Evolutionary conservation across 2,797 vertebrate genomes (phyloP), one percentile per base, ranked within the genome.

Genomic region (Esox lucius): DNA sequence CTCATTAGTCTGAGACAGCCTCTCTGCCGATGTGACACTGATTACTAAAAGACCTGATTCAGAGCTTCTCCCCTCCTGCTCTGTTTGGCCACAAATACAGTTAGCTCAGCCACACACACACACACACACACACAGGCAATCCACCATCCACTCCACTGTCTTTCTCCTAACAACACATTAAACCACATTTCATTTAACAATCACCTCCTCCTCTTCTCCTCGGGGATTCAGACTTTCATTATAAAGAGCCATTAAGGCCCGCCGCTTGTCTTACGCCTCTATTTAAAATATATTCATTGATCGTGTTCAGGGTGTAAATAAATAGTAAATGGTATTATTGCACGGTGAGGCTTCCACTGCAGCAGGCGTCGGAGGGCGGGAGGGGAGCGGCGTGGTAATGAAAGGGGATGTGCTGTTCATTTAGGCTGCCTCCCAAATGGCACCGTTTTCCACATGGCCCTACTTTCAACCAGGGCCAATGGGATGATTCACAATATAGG

Each of bases 1-100:
- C 93, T 93, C 93, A 94, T 94, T 93, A 93, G 92, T 94, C 92
- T 93, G 91, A 92, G 87, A 85, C 89, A 87, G 49, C 70, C 70
- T 59, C n/a, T 12, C 51, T 12, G 90, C 91, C 92, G 93, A 93
- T 92, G 90, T 93, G 92, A 92, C 93, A 93, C 91, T 89, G 91
- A 94, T 93, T 92, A 92, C 89, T 88, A 84, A 91, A 93, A 91
- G 86, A 83, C 90, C 91, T 93, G 89, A 93, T 89, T 92, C 91
- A 91, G 91, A 89, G 87, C 87, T 91, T 91, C 87, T 90, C 86
- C 82, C 78, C 75, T 48, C n/a, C 56, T 61, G 56, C 85, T 80
- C 80, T 75, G 82, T 85, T 82, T 83, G 70, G 84, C 87, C 31
- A 67, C 85, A 88, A 89, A 91, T 85, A 88, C 73, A 76, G 81